These are phyloP conservation scores for Limosa lapponica DNA, from an alignment of 2,797 vertebrate genomes.

Conservation along the genomic window DNA sequence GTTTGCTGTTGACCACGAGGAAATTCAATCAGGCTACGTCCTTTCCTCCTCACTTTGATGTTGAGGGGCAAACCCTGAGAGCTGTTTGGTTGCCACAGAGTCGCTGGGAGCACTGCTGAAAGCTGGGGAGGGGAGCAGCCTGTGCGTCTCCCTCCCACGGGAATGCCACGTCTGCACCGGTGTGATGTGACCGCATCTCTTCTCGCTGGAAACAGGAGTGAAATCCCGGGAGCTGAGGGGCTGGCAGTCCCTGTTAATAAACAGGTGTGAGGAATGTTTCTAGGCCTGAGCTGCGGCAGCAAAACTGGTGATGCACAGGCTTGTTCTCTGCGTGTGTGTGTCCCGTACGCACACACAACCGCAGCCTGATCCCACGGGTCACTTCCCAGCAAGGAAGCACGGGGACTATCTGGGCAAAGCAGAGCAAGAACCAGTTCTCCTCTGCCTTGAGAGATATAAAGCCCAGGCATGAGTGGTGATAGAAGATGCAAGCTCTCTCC, in stretches of 20 bases:
- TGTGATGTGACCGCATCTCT: not conserved
- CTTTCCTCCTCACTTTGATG: conserved; percentile 26
- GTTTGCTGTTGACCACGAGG: conserved; percentile 3
- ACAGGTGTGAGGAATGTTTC: not conserved
- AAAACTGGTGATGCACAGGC: not conserved
- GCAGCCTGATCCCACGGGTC: rapidly evolving
- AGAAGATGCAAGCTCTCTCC: not conserved
- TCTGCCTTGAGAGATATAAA: not conserved
- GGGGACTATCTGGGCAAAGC: not conserved
- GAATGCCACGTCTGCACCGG: rapidly evolving
- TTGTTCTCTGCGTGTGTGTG: not conserved
- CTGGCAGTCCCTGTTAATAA: not conserved
- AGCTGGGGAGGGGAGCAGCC: not conserved
- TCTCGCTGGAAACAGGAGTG: not conserved
- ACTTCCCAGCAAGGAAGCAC: not conserved
- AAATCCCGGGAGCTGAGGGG: not conserved
- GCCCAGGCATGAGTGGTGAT: not conserved
- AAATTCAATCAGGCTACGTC: conserved; percentile 23
- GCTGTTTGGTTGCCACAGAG: not conserved
- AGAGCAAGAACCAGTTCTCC: not conserved
- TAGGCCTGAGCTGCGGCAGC: not conserved
- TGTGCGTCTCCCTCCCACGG: not conserved
- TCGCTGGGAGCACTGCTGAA: not conserved
- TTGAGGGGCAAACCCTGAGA: not conserved
- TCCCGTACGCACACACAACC: rapidly evolving